These are phyloP conservation scores for Tetragonula clypearis DNA, from an alignment of 1,140 invertebrate genomes.

Conservation along the genomic window DNA sequence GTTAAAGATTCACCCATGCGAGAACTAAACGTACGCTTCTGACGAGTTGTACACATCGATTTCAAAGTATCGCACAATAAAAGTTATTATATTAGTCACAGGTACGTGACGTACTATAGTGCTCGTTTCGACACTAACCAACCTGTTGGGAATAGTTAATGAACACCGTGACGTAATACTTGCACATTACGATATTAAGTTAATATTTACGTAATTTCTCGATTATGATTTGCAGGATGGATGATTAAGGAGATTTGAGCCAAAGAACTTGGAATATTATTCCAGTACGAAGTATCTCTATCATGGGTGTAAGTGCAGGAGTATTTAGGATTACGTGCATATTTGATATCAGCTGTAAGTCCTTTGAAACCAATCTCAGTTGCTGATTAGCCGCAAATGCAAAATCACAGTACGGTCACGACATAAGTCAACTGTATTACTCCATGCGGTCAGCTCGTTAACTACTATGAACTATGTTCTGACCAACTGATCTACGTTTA, in stretches of 20 bases:
- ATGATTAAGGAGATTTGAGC: not conserved
- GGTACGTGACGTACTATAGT: not conserved
- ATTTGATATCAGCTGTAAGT: not conserved
- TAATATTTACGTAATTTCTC: not conserved
- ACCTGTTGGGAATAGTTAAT: not conserved
- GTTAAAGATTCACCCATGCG: conserved; percentile 53
- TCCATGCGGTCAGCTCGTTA: conserved; percentile 66
- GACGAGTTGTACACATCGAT: conserved; percentile 15
- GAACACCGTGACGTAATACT: not conserved
- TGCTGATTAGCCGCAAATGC: conserved; percentile 62
- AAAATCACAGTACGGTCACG: conserved; percentile 59
- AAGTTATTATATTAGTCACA: not conserved
- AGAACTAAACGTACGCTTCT: conserved; percentile 35
- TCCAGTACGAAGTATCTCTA: not conserved
- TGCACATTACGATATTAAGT: not conserved
- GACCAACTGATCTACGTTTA: conserved; percentile 52
- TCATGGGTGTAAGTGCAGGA: not conserved
- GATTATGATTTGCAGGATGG: not conserved
- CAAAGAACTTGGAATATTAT: not conserved
- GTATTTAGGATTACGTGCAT: not conserved
- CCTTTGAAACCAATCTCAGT: conserved; percentile 55
- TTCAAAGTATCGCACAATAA: not conserved
- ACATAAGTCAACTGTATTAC: conserved; percentile 55
- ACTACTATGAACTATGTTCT: conserved; percentile 51
- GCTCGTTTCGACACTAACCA: not conserved